These are phyloP conservation scores for Pristionchus japonicus DNA, from an alignment of 2,888 invertebrate genomes.

Conservation along the genomic window DNA sequence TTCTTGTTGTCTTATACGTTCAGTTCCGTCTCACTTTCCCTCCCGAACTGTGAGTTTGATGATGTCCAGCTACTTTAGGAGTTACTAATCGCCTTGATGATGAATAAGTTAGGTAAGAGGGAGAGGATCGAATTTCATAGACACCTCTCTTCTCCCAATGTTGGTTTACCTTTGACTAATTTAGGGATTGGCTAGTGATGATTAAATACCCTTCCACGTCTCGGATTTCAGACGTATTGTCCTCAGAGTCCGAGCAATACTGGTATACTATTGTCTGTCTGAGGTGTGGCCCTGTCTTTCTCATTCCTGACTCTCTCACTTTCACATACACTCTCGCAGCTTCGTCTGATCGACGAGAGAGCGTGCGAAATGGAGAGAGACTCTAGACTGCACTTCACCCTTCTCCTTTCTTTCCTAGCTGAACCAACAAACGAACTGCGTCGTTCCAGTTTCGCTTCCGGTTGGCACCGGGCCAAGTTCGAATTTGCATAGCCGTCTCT, in stretches of 20 bases:
- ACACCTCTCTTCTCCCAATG: not conserved
- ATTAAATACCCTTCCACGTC: not conserved
- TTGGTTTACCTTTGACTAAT: too few species aligned
- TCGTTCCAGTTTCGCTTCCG: slow-evolving; percentile 23
- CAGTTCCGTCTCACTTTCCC: too few species aligned
- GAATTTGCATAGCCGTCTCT: not conserved
- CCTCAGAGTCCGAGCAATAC: not conserved
- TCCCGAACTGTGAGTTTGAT: too few species aligned
- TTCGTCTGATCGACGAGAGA: not conserved
- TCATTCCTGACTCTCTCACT: not conserved
- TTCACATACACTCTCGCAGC: not conserved
- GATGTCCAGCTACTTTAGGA: not conserved
- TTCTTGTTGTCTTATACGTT: too few species aligned
- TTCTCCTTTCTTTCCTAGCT: not conserved
- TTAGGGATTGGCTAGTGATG: not conserved
- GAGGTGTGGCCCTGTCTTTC: not conserved
- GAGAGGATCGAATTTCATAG: not conserved
- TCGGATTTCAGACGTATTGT: not conserved
- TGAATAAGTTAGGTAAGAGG: too few species aligned
- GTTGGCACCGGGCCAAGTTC: slow-evolving; percentile 13
- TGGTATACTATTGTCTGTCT: slow-evolving; percentile 3
- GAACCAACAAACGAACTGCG: not conserved
- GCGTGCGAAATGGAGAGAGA: not conserved
- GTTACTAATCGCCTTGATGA: too few species aligned
- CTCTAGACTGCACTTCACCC: slow-evolving; percentile 14